Evolutionary conservation across 2,888 invertebrate genomes (phyloP).

Genomic region (Agrotis puta): DNA sequence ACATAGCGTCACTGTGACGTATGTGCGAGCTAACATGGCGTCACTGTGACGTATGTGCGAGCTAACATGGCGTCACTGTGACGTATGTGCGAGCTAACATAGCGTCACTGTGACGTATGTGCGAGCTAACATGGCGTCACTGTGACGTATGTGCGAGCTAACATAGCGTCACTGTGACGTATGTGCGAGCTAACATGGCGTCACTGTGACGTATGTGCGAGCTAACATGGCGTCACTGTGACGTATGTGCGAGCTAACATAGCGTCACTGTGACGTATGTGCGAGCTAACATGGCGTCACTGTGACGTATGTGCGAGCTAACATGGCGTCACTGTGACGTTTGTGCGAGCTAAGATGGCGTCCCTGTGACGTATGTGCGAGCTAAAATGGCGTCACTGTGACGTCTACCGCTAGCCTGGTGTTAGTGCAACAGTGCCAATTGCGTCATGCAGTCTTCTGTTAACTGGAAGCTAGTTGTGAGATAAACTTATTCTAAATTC

Average conservation of each 20-base stretch:
- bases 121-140: background rate
- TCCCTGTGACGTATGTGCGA: background rate
- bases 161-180: constrained; percentile 93
- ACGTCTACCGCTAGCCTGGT: background rate
- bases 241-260: background rate
- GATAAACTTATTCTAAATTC: no score
- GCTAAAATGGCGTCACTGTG: background rate
- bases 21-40: no score
- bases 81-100: no score
- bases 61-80: background rate
- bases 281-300: no score
- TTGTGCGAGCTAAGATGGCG: no score
- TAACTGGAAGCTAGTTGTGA: background rate
- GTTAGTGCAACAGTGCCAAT: constrained; percentile 25
- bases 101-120: constrained; percentile 90
- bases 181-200: background rate
- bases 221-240: no score
- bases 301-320: no score
- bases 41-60: no score
- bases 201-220: no score
- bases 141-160: no score
- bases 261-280: background rate
- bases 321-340: background rate
- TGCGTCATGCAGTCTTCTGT: constrained; percentile 20
- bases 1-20: background rate